These are phyloP conservation scores for Byasa hedistus DNA, from an alignment of 2,888 invertebrate species.

Conservation along the genomic window DNA sequence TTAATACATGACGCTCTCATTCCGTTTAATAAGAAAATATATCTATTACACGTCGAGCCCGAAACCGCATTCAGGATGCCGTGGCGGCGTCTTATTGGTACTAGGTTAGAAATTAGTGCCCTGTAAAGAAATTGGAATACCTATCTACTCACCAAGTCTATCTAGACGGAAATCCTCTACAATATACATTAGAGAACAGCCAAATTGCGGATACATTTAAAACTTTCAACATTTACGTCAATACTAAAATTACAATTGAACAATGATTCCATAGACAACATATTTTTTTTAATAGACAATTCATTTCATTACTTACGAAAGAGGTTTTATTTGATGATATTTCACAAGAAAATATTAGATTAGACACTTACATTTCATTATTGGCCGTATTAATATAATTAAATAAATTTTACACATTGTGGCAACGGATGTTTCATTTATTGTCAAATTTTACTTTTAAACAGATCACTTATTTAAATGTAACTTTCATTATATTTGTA, in stretches of 20 bases:
- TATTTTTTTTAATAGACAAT: no score
- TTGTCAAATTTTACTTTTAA: background rate
- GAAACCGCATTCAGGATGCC: slow-evolving; percentile 2
- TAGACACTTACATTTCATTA: no score
- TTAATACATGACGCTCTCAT: background rate
- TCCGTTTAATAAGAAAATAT: slow-evolving; percentile 18
- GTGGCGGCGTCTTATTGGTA: slow-evolving; percentile 9
- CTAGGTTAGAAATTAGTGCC: slow-evolving; percentile 24
- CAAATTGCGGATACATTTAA: background rate
- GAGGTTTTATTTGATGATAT: no score
- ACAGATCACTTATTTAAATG: no score
- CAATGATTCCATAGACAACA: no score
- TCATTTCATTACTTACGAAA: no score
- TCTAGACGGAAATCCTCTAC: slow-evolving; percentile 26
- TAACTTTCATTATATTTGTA: no score
- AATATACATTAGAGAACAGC: background rate
- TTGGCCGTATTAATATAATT: no score
- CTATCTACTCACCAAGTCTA: slow-evolving; percentile 19
- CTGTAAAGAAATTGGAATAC: slow-evolving; percentile 28
- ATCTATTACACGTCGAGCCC: slow-evolving; percentile 16
- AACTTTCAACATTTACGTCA: background rate
- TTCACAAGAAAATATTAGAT: no score
- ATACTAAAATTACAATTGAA: no score
- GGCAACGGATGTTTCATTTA: no score
- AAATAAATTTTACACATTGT: no score